Base-by-base conservation (phyloP, 2,797 vertebrate genomes). In the Gobionotothen gibberifrons region DNA sequence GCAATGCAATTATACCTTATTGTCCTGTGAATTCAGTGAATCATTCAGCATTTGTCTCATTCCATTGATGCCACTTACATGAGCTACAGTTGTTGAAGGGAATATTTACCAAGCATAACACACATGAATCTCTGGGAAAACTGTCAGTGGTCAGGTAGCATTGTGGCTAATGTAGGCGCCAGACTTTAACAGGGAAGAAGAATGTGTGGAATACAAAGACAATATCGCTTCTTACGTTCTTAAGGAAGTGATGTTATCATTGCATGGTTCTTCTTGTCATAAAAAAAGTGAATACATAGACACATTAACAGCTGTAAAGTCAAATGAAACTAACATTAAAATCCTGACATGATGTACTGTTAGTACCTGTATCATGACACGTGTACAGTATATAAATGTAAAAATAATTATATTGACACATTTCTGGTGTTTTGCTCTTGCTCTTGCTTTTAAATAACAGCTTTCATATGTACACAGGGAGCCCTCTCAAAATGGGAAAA, bases 351-450 rank as follows among this genome's bases (percentile, higher is more conserved):
- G 32, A 52, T 74, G 19, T 55, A 47, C 52, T 74, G 73, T 77
- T 76, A 86, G 87, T 90, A 90, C 90, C 89, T 90, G 74, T 61
- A 62, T 79, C 61, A 40, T 65, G 44, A 76, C 46, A 69, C 21
- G 12, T 61, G 47, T 47, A 26, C 26, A 26, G 26, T 26, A 43
- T 65, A 58, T 67, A 43, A 69, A 72, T 3, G 66, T 60, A 59
- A 79, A 75, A 72, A 69, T 5, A 55, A 76, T 62, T 59, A 22
- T 9, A 62, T 1, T 15, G 17, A 63, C 47, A 47, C 22, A 29
- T 26, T 17, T 26, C n/a, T 57, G 61, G 16, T 9, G 16, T 69
- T 76, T 61, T 10, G 49, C 12, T 58, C 39, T 9, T 5, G 22
- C 46, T 29, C n/a, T n/a, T n/a, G n/a, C 32, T n/a, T 60, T 87